phyloP scores from a whole-genome alignment of 1,140 invertebrate genomes.

The Pollicipes pollicipes region DNA sequence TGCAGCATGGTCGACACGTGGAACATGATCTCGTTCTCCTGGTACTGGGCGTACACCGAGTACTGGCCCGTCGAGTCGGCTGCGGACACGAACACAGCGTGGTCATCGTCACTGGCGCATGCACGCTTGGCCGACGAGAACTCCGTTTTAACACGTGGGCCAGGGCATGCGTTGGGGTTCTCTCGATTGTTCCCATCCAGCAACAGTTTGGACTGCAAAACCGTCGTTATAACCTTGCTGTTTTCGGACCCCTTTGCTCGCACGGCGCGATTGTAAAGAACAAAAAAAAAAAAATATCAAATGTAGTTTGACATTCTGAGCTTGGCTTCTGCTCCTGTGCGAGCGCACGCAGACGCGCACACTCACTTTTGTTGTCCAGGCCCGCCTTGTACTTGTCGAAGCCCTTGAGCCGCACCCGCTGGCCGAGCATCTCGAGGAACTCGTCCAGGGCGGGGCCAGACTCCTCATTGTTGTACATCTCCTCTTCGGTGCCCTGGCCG shows the following conservation, averaged over 20 bases:
- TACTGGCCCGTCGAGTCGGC: slow-evolving; percentile 71
- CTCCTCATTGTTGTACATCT: slow-evolving; percentile 97
- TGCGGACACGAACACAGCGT: slow-evolving; percentile 23
- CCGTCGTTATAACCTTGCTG: no score
- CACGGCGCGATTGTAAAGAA: no score
- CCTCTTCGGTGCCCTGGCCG: slow-evolving; percentile 83
- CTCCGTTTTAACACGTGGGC: no score
- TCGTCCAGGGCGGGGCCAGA: slow-evolving; percentile 69
- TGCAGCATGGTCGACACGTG: slow-evolving; percentile 85
- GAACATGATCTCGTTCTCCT: slow-evolving; percentile 80
- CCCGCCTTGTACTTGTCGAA: slow-evolving; percentile 84
- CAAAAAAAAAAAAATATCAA: no score
- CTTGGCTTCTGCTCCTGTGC: no score
- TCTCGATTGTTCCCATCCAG: slow-evolving; percentile 98
- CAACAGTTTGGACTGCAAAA: slow-evolving; percentile 65
- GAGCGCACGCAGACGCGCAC: no score
- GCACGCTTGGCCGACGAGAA: no score
- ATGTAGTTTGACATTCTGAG: no score
- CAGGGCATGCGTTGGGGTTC: slow-evolving; percentile 71
- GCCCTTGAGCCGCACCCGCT: slow-evolving; percentile 66
- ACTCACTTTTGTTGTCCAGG: slow-evolving; percentile 64
- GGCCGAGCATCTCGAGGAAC: slow-evolving; percentile 72
- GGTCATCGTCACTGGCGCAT: no score
- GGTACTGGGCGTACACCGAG: slow-evolving; percentile 65
- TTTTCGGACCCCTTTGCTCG: no score